Percentiles rank a stretch among this genome's conserved stretches.
phyloP scores from a whole-genome alignment of 2,888 invertebrate species.

The Epsilonema sp. region DNA sequence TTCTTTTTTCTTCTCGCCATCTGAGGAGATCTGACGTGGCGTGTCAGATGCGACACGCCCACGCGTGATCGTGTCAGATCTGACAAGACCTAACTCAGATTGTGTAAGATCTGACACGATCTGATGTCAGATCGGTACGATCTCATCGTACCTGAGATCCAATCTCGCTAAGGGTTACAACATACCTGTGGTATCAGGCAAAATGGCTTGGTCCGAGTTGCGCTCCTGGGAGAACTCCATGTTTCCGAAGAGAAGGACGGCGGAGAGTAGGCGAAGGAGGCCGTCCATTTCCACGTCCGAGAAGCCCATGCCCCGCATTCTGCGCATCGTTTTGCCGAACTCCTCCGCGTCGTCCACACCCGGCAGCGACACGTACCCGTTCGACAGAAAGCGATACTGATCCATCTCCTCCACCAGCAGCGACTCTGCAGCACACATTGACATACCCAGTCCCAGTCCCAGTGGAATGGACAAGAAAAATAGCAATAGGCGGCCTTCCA shows the following conservation, averaged over 20 bases:
- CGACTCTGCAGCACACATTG: slow-evolving; percentile 52
- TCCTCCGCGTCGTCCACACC: slow-evolving; percentile 78
- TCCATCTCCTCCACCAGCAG: slow-evolving; percentile 87
- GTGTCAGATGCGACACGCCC: too few species aligned
- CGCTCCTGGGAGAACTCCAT: slow-evolving; percentile 98
- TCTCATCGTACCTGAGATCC: too few species aligned
- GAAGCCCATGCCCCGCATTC: slow-evolving; percentile 99
- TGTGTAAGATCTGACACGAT: too few species aligned
- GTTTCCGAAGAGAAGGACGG: slow-evolving; percentile 86
- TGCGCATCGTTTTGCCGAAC: slow-evolving; percentile 78
- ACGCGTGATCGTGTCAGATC: too few species aligned
- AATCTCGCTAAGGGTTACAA: too few species aligned
- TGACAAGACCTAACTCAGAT: too few species aligned
- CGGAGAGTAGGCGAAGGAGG: slow-evolving; percentile 84
- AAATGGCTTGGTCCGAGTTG: slow-evolving; percentile 89
- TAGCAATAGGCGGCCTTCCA: too few species aligned
- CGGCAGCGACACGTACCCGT: slow-evolving; percentile 64
- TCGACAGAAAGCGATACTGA: slow-evolving; percentile 73
- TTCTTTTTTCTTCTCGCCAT: too few species aligned
- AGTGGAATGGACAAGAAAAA: too few species aligned
- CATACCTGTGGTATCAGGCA: slow-evolving; percentile 72
- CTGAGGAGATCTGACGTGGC: too few species aligned
- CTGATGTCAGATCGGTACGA: too few species aligned
- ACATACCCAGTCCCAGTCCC: too few species aligned
- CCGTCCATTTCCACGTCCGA: slow-evolving; percentile 69